Conservation (phyloP, 2,113 vertebrate genomes). For the Xenus cinereus region DNA sequence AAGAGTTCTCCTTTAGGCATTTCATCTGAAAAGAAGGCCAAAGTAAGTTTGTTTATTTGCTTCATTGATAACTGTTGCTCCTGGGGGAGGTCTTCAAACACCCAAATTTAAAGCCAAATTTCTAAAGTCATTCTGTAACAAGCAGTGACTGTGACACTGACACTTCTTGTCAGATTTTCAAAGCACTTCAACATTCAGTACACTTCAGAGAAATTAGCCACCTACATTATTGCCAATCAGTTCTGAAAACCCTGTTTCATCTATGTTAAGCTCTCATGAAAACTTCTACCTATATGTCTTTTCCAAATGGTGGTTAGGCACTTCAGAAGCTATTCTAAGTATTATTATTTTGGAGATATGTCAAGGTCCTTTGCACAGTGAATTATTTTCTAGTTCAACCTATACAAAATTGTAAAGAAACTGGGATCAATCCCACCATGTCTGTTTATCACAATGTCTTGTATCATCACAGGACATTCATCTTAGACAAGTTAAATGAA, state of each 20-base stretch:
- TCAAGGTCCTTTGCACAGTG: neutral
- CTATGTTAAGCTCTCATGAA: neutral
- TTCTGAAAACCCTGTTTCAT: conserved; percentile 2
- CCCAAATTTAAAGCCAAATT: neutral
- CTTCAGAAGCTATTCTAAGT: conserved; percentile 1
- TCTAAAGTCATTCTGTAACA: neutral
- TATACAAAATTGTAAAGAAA: neutral
- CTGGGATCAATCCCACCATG: neutral
- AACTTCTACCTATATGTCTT: neutral
- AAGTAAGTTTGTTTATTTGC: neutral
- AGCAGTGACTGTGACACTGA: neutral
- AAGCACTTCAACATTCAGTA: neutral
- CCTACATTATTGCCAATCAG: neutral
- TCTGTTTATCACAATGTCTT: neutral
- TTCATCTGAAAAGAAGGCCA: neutral
- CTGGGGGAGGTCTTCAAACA: neutral
- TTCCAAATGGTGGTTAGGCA: neutral
- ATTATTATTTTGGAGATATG: neutral
- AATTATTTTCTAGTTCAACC: neutral
- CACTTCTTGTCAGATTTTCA: conserved; percentile 3
- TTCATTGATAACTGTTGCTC: neutral
- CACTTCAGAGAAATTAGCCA: conserved; percentile 40
- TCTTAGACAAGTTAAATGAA: neutral
- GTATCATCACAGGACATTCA: neutral
- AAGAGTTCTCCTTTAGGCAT: neutral